Evolutionary conservation across 2,113 vertebrate species (phyloP).

Genomic region (Callionymus lyra): DNA sequence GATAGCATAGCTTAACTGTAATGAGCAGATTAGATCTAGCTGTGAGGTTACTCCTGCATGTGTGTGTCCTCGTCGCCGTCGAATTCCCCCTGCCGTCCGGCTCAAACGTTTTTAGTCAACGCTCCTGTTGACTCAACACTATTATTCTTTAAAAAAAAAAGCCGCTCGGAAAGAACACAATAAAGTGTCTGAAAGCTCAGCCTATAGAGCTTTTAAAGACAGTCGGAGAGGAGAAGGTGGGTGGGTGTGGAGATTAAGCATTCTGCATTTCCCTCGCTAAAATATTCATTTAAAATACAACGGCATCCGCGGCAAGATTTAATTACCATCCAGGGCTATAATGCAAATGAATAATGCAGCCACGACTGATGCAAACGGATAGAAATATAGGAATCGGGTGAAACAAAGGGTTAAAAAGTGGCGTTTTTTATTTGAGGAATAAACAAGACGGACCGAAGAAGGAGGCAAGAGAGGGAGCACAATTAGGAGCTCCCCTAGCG

Average conservation of each 20-base stretch:
- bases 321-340: slow-evolving; percentile 67
- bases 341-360: slow-evolving; percentile 75
- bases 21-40: too few relatives aligned
- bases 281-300: slow-evolving; percentile 72
- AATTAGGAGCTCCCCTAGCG: slow-evolving; percentile 50
- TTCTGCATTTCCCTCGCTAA: slow-evolving; percentile 58
- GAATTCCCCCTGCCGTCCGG: too few relatives aligned
- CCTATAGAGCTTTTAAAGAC: background rate
- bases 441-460: slow-evolving; percentile 16
- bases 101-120: slow-evolving; percentile 54
- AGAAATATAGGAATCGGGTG: slow-evolving; percentile 50
- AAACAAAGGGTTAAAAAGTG: slow-evolving; percentile 24
- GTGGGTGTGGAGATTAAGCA: slow-evolving; percentile 47
- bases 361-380: slow-evolving; percentile 66
- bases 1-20: too few relatives aligned
- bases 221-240: background rate
- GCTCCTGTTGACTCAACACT: slow-evolving; percentile 48
- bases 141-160: slow-evolving; percentile 43
- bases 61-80: too few relatives aligned
- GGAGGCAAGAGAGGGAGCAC: slow-evolving; percentile 17
- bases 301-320: slow-evolving; percentile 61
- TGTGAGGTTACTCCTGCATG: too few relatives aligned
- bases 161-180: slow-evolving; percentile 29
- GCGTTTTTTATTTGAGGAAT: slow-evolving; percentile 19
- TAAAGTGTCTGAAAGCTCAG: background rate